phyloP scores from a whole-genome alignment of 2,797 vertebrate species.

The Eidolon dupreanum region DNA sequence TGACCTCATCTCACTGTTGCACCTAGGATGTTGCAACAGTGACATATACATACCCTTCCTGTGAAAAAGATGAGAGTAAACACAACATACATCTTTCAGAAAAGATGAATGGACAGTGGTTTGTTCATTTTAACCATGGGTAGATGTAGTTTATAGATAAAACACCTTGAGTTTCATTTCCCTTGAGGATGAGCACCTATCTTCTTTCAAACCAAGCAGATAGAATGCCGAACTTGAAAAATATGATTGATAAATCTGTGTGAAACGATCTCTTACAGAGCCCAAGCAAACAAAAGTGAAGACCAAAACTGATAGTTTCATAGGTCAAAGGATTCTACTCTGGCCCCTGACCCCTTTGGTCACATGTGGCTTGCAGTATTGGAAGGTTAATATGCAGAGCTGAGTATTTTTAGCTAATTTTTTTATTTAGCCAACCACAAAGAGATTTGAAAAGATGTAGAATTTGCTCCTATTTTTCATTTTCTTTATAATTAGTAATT shows the following conservation, averaged over 20 bases:
- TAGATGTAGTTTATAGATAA: constrained; percentile 63
- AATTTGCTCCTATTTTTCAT: constrained; percentile 66
- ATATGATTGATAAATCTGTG: constrained; percentile 74
- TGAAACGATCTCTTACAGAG: constrained; percentile 82
- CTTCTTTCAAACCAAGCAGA: constrained; percentile 62
- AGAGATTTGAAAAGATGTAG: constrained; percentile 80
- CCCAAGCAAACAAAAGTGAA: constrained; percentile 38
- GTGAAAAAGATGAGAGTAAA: constrained; percentile 77
- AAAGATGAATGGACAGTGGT: constrained; percentile 76
- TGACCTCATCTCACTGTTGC: constrained; percentile 90
- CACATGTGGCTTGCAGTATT: constrained; percentile 85
- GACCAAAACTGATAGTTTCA: constrained; percentile 87
- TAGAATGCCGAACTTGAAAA: constrained; percentile 78
- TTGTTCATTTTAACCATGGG: constrained; percentile 60
- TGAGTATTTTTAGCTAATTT: constrained; percentile 84
- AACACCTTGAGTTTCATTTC: constrained; percentile 70
- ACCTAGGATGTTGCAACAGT: constrained; percentile 88
- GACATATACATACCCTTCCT: constrained; percentile 79
- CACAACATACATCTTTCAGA: constrained; percentile 73
- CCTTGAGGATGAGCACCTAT: constrained; percentile 67
- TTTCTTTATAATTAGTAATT: constrained; percentile 45
- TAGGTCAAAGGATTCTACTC: constrained; percentile 89
- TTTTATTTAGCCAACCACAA: constrained; percentile 84
- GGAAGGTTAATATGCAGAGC: constrained; percentile 88
- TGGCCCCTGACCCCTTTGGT: constrained; percentile 87